These are phyloP conservation scores for Pammene fasciana DNA, from an alignment of 2,888 invertebrate species.

Conservation along the genomic window DNA sequence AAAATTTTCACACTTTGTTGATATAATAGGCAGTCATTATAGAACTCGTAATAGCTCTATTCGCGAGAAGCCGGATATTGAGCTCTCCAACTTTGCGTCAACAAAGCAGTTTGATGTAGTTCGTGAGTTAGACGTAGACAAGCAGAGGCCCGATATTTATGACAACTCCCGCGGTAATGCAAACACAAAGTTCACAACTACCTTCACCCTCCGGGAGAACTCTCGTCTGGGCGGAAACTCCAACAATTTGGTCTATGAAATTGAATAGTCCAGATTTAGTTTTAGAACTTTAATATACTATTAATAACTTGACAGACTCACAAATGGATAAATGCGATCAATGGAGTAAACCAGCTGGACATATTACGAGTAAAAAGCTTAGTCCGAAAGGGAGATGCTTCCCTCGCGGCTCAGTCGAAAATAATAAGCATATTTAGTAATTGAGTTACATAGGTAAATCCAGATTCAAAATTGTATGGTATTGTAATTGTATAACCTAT, in stretches of 20 bases:
- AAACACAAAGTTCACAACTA: slow-evolving; percentile 73
- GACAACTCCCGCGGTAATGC: slow-evolving; percentile 69
- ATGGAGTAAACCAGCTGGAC: too few relatives aligned
- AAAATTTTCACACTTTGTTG: slow-evolving; percentile 11
- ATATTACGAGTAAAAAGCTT: too few relatives aligned
- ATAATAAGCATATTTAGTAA: too few relatives aligned
- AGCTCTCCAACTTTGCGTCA: slow-evolving; percentile 67
- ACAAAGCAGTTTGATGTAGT: slow-evolving; percentile 74
- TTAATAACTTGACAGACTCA: too few relatives aligned
- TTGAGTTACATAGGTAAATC: too few relatives aligned
- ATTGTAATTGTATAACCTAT: too few relatives aligned
- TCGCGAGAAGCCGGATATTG: slow-evolving; percentile 66
- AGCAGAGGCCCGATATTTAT: slow-evolving; percentile 73
- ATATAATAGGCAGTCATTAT: slow-evolving; percentile 54
- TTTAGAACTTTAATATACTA: slow-evolving; percentile 45
- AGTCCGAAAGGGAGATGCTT: too few relatives aligned
- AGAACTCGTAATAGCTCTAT: slow-evolving; percentile 58
- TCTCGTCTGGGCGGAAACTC: slow-evolving; percentile 67
- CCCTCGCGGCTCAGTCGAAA: too few relatives aligned
- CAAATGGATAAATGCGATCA: too few relatives aligned
- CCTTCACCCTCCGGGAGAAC: slow-evolving; percentile 69
- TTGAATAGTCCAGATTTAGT: slow-evolving; percentile 59
- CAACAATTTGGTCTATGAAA: slow-evolving; percentile 65
- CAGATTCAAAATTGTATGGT: too few relatives aligned
- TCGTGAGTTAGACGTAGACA: slow-evolving; percentile 69